Base-by-base conservation (phyloP, 35 echinoderm and acorn worm genomes). In the Lytechinus variegatus region DNA sequence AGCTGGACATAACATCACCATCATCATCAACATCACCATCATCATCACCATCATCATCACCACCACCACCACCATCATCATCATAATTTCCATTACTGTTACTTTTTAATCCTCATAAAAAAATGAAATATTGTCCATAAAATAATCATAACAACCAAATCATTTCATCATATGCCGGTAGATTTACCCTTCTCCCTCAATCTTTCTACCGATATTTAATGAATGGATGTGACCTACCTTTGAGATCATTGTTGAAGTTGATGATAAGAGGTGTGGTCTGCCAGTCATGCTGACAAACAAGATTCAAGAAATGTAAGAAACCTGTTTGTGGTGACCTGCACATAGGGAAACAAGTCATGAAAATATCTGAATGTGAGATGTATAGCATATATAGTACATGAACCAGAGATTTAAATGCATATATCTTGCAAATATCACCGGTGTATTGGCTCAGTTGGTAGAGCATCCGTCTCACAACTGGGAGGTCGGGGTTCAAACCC, bases 201-300 rank as follows among this genome's bases (percentile, higher is more conserved):
- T 13, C 61, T 71, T 71, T 24, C 11, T 24, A 24, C 61, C 24
- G 61, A 24, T 21, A 71, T 24, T 71, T 13, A 21, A 21, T 21
- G 61, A 21, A 71, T 71, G 61, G 19, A 71, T 24, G 4, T 55
- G 57, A 89, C 94, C 92, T 58, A 98, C 98, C 96, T 94, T 93
- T 86, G 33, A 99, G 57, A 55, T 97, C 96, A 88, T 89, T 89
- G 92, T 99, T 99, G 94, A 99, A 94, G 94, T 99, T 99, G 54
- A 99, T 94, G 90, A 99, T 96, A 11, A 99, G 53, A 9, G 97
- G 96, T 60, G 90, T 52, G 52, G 86, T 61, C 13, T 97, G 66
- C 98, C 98, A 99, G 87, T 99, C 98, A 94, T 97, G 94, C 29
- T 55, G 29, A 55, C 94, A 95, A 4, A 99, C 61, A 44, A 99